Evolutionary conservation across 2,797 vertebrate species (phyloP), one percentile per base, ranked within the genome.

Genomic region (Margarornis squamiger): DNA sequence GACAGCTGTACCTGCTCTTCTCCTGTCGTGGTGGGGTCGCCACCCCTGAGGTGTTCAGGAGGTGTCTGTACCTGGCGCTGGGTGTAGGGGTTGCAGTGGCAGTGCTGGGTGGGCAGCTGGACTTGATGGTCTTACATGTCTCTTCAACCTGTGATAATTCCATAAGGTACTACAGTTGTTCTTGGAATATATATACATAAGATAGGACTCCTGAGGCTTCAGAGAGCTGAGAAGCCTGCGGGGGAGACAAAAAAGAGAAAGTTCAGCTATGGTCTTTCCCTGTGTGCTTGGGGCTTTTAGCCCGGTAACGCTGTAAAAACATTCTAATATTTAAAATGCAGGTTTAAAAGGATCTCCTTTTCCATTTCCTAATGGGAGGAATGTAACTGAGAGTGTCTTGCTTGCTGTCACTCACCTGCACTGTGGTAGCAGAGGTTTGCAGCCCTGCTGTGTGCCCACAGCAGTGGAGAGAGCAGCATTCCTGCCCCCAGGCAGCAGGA

Each of bases 391-490:
- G 0, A 18, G 58, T 4, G 5, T 27, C 10, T 16, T 9, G 5
- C 12, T 16, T 62, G 36, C 57, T 73, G 7, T 30, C 24, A 3
- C 5, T 39, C 71, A 22, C 5, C 52, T 16, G 26, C 20, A 1
- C 8, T 4, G 30, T 0, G 4, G 36, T 22, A 22, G 2, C 0
- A 13, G 62, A 8, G 4, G 38, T 29, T 71, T 48, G 46, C 1
- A 12, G 5, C 22, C 4, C 7, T 41, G 49, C 8, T 23, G 1
- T 1, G 3, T 4, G 1, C 15, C 14, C 10, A 0, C 4, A 20
- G 9, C 0, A 1, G 4, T 1, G 20, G 34, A 36, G 38, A 36
- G 20, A 23, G 21, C 2, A 12, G 52, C 26, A 10, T 18, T 75
- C 19, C 17, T 49, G 34, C 3, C 15, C 10, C 4, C 45, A 21